These are phyloP conservation scores for Spodoptera frugiperda DNA, from an alignment of 1,140 invertebrate species.

Conservation along the genomic window DNA sequence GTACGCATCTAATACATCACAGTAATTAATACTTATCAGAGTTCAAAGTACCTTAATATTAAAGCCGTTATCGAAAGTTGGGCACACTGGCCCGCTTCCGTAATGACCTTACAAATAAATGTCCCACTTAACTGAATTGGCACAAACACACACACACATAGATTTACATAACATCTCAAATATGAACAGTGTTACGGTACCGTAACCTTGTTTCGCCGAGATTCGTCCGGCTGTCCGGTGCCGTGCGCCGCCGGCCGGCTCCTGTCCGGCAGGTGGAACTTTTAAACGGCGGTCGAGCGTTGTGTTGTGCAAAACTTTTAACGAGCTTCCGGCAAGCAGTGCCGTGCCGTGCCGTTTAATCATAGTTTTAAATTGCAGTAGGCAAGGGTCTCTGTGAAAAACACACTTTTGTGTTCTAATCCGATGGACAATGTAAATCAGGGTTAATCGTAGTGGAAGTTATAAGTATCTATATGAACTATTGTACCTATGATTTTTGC, in stretches of 20 bases:
- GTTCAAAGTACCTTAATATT: slow-evolving; percentile 26
- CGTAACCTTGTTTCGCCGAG: slow-evolving; percentile 24
- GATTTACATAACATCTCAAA: slow-evolving; percentile 28
- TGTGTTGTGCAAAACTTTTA: slow-evolving; percentile 35
- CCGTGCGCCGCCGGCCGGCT: background rate
- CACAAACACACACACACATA: slow-evolving; percentile 19
- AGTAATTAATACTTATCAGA: slow-evolving; percentile 19
- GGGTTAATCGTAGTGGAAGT: too few relatives aligned
- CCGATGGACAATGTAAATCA: too few relatives aligned
- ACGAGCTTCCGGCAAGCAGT: slow-evolving; percentile 41
- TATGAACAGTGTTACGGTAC: background rate
- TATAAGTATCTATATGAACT: too few relatives aligned
- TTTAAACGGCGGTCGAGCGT: slow-evolving; percentile 33
- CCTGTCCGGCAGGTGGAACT: slow-evolving; percentile 37
- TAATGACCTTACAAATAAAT: slow-evolving; percentile 27
- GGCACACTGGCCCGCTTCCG: slow-evolving; percentile 16
- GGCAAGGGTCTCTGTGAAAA: background rate
- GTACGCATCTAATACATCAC: background rate
- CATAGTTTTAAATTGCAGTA: slow-evolving; percentile 46
- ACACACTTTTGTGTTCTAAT: slow-evolving; percentile 15
- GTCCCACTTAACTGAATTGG: slow-evolving; percentile 26
- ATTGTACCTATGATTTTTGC: background rate
- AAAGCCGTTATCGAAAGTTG: slow-evolving; percentile 39
- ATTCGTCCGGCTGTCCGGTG: slow-evolving; percentile 25
- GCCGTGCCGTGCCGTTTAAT: slow-evolving; percentile 42